phyloP scores from a whole-genome alignment of 2,888 invertebrate genomes.

The Drosophila diplacantha region DNA sequence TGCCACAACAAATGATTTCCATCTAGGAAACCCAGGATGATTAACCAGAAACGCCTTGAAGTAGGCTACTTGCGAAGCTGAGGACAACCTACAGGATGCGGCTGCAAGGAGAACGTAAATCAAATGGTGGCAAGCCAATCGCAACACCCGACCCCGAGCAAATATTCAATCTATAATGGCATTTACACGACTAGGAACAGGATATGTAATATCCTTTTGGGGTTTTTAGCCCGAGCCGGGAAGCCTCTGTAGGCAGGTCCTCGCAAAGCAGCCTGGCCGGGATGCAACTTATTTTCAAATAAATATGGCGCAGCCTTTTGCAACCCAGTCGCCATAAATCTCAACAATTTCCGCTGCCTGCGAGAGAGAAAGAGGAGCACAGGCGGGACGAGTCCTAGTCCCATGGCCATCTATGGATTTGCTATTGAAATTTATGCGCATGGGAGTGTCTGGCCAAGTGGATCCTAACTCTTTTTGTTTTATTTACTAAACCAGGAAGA shows the following conservation, averaged over 20 bases:
- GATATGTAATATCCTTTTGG: slow-evolving; percentile 73
- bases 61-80: slow-evolving; percentile 20
- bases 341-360: slow-evolving; percentile 65
- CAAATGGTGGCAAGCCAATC: slow-evolving; percentile 46
- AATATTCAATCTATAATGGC: slow-evolving; percentile 72
- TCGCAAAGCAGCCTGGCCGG: slow-evolving; percentile 23
- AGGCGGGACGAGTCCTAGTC: slow-evolving; percentile 26
- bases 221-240: slow-evolving; percentile 52
- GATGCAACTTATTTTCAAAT: slow-evolving; percentile 59
- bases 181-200: slow-evolving; percentile 69
- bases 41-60: slow-evolving; percentile 6
- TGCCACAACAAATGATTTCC: not conserved
- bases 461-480: slow-evolving; percentile 46
- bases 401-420: slow-evolving; percentile 49
- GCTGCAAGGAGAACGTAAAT: slow-evolving; percentile 61
- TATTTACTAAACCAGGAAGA: slow-evolving; percentile 48
- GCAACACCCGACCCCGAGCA: slow-evolving; percentile 43
- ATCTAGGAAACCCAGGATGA: not conserved
- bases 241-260: slow-evolving; percentile 43
- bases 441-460: slow-evolving; percentile 34
- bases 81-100: slow-evolving; percentile 43
- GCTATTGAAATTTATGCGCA: slow-evolving; percentile 60
- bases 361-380: slow-evolving; percentile 10
- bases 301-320: slow-evolving; percentile 57
- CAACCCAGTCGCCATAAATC: slow-evolving; percentile 63